Evolutionary conservation across 1,140 invertebrate species (phyloP), one percentile per base, ranked within the genome.

Genomic region (Tetranychus urticae): DNA sequence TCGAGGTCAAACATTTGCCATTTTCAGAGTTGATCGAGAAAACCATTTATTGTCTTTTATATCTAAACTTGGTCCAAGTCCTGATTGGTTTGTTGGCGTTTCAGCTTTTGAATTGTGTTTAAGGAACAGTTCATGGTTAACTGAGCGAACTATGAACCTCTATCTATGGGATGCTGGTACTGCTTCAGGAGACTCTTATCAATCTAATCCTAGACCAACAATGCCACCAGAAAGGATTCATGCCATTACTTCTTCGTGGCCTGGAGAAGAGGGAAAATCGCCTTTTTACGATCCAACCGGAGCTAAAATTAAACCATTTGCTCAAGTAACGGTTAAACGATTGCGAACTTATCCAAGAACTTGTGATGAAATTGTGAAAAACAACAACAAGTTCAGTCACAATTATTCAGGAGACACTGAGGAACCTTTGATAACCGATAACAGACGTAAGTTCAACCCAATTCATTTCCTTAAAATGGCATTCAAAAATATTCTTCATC

Each of bases 71-170:
- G 85, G 86, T 1, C 92, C 91, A 1, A 87, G 86, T 23, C 91
- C 91, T 0, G 91, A 97, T 73, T 97, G 91, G 91, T 85, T 93
- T 48, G 82, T 94, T 35, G 91, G 91, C n/a, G 80, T 94, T 1
- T 86, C 80, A 63, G 82, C 82, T 5, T 70, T 92, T 34, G 86
- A 94, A 71, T 76, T 97, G 1, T 97, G 91, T 68, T 76, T 82
- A 33, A 78, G 79, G 48, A 86, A 94, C 71, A 93, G 92, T 70
- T 81, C 81, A 1, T 97, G 91, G 91, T 75, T 82, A 2, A 80
- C 81, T 52, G 78, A 81, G 42, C 75, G 84, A 67, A 78, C 77
- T 1, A 78, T 96, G 58, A 86, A 93, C 73, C 72, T 97, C 7
- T 90, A 82, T 71, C 90, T 90, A 1, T 94, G 85, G 79, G 91